Base-by-base conservation (phyloP, 2,888 invertebrate genomes). In the Maniola hyperantus region DNA sequence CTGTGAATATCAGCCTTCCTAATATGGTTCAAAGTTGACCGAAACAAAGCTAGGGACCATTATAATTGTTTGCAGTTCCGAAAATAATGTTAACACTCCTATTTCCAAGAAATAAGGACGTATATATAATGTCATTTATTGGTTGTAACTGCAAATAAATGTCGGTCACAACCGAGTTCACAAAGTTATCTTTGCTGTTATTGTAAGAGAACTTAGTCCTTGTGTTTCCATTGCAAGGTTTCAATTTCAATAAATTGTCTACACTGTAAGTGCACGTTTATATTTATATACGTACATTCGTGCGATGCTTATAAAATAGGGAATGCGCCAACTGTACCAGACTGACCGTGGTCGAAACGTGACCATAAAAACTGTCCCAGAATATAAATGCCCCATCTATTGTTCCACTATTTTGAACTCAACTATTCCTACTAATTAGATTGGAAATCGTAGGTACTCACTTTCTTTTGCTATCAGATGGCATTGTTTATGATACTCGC, bases 1-100 rank as follows among this genome's bases (percentile, higher is more conserved):
- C 72, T 71, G 69, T 67, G 71, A 75, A 76, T 73, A 71, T 74
- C 74, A 73, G 58, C 66, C 71, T 71, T 72, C 83, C 83, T 76
- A 83, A 79, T 82, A 81, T 72, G 79, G 85, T 80, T 80, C 82
- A 83, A 82, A 83, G 81, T 83, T 82, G 76, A 80, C 82, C 78
- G 74, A 79, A 77, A 81, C 79, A 77, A 78, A 76, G 74, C 71
- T 75, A 80, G 34, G 33, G 50, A 11, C 54, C 58, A 48, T 54
- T 53, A 53, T 44, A 46, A 54, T 59, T 42, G 69, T 74, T 70
- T 73, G 71, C 66, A 69, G 60, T 55, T 72, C 71, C 36, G 33
- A 65, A 63, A 63, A 53, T 26, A 4, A 54, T 51, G 36, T 59
- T 57, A 55, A 33, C 51, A 51, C 42, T 59, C 42, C 48, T 72